phyloP scores from a whole-genome alignment of 1,140 invertebrate genomes.

The Eurytemora carolleeae region DNA sequence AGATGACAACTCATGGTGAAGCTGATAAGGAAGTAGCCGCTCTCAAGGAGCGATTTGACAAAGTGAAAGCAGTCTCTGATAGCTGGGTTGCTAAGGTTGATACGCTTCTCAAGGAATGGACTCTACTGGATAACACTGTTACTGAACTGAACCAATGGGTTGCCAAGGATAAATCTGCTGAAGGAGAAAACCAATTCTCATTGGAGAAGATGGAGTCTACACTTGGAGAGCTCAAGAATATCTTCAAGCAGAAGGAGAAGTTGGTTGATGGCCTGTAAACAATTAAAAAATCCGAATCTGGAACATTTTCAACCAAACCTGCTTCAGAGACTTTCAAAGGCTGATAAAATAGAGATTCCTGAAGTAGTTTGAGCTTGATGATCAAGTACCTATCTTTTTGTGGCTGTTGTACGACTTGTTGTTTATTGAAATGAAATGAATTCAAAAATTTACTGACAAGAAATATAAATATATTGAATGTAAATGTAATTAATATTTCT shows the following conservation, averaged over 20 bases:
- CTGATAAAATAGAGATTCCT: no score
- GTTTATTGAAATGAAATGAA: no score
- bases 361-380: no score
- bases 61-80: constrained; percentile 8
- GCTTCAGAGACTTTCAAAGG: no score
- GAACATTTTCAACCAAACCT: no score
- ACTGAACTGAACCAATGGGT: constrained; percentile 15
- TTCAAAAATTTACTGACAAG: no score
- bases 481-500: no score
- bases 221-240: constrained; percentile 15
- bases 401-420: no score
- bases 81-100: constrained; percentile 14
- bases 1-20: constrained; percentile 14
- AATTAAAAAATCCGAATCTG: not conserved
- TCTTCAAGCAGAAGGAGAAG: constrained; percentile 16
- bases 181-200: constrained; percentile 12
- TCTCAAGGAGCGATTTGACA: constrained; percentile 12
- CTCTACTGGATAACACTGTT: constrained; percentile 11
- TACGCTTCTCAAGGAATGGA: constrained; percentile 15
- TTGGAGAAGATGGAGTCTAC: constrained; percentile 15
- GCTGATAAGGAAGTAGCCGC: constrained; percentile 11
- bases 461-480: no score
- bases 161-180: constrained; percentile 9
- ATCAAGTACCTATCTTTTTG: no score
- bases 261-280: constrained; percentile 9